Percentiles rank a stretch among this genome's conserved stretches.
phyloP scores from a whole-genome alignment of 37 sponge, comb jelly and placozoan genomes.

The Crambe crambe region DNA sequence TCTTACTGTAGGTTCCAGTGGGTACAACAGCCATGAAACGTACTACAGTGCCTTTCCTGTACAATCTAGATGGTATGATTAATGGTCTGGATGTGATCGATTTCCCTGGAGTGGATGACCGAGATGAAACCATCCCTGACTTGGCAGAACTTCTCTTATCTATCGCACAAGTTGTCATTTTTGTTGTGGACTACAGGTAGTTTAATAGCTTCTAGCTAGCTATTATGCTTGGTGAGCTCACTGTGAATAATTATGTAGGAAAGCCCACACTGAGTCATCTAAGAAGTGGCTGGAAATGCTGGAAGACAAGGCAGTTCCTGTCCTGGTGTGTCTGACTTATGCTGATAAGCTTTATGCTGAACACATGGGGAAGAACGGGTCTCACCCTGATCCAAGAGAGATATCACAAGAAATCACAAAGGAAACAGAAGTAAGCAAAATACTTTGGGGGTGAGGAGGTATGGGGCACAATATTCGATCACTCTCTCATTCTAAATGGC shows the following conservation, averaged over 20 bases:
- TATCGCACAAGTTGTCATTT: slow-evolving; percentile 63
- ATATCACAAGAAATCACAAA: not conserved
- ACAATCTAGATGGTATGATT: slow-evolving; percentile 46
- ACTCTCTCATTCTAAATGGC: too few relatives aligned
- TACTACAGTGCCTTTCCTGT: slow-evolving; percentile 73
- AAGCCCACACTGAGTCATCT: slow-evolving; percentile 47
- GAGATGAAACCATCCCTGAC: slow-evolving; percentile 48
- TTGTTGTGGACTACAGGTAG: slow-evolving; percentile 78
- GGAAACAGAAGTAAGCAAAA: not conserved
- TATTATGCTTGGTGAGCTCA: too few relatives aligned
- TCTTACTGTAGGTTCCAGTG: slow-evolving; percentile 57
- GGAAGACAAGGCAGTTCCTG: slow-evolving; percentile 32
- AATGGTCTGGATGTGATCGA: slow-evolving; percentile 70
- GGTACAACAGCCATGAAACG: slow-evolving; percentile 65
- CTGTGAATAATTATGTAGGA: too few relatives aligned
- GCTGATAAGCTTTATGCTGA: slow-evolving; percentile 71
- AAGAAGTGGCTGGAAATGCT: slow-evolving; percentile 51
- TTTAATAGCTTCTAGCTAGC: not conserved
- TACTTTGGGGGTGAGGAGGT: too few relatives aligned
- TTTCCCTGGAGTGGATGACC: slow-evolving; percentile 78
- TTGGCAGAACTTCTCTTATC: slow-evolving; percentile 42
- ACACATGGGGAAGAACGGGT: slow-evolving; percentile 30
- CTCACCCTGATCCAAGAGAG: not conserved
- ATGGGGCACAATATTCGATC: too few relatives aligned
- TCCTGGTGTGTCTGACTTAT: slow-evolving; percentile 65